Percentiles rank a stretch among this genome's conserved stretches.
phyloP scores from a whole-genome alignment of 2,797 vertebrate genomes.

The Danio choprae region DNA sequence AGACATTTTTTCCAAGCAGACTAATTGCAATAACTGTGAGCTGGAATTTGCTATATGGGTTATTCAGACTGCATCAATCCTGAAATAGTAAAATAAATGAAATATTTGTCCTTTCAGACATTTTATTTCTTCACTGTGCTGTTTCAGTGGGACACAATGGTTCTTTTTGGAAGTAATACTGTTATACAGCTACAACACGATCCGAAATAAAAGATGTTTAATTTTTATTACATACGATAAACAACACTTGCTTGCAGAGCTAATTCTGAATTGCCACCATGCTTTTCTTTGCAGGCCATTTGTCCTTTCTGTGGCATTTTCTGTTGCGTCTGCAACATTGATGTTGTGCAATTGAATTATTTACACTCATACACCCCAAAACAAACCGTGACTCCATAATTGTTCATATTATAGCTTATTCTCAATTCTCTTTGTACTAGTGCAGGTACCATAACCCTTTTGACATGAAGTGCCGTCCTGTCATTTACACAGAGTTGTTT shows the following conservation, averaged over 20 bases:
- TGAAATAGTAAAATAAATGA: constrained; percentile 8
- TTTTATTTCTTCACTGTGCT: not conserved
- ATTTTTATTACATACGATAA: constrained; percentile 12
- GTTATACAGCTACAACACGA: not conserved
- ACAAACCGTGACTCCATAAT: constrained; percentile 26
- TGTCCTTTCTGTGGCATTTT: constrained; percentile 6
- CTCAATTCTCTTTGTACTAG: constrained; percentile 23
- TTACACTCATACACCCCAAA: constrained; percentile 34
- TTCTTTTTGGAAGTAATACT: not conserved
- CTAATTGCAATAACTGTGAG: constrained; percentile 14
- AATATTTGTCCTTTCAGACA: constrained; percentile 23
- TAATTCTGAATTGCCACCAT: constrained; percentile 20
- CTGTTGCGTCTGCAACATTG: constrained; percentile 11
- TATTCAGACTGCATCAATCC: not conserved
- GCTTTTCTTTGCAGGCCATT: constrained; percentile 28
- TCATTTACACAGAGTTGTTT: constrained; percentile 14
- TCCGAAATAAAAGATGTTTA: not conserved
- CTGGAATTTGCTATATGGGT: not conserved
- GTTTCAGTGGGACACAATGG: not conserved
- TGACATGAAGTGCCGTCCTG: constrained; percentile 3
- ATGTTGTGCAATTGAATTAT: constrained; percentile 51
- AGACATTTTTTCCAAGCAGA: not conserved
- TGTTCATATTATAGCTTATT: constrained; percentile 36
- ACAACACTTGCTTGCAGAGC: not conserved
- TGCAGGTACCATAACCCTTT: not conserved